phyloP scores from a whole-genome alignment of 2,888 invertebrate genomes.

The Nasonia oneida region DNA sequence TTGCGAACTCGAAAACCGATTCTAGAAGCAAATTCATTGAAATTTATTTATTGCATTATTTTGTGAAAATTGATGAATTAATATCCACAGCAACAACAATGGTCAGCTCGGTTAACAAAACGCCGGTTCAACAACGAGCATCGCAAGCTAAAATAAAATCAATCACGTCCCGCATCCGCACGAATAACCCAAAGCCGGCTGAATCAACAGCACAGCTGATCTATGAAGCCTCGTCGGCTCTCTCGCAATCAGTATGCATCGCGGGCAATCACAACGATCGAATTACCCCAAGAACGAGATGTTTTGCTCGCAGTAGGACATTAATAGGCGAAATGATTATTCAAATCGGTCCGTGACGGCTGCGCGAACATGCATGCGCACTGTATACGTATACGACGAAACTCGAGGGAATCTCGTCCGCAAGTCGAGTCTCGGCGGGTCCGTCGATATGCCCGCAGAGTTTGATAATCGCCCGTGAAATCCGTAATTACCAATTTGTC shows the following conservation, averaged over 20 bases:
- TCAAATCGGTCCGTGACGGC: slow-evolving; percentile 22
- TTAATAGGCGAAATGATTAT: slow-evolving; percentile 43
- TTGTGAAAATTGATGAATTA: too few relatives aligned
- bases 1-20: neutral
- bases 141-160: neutral
- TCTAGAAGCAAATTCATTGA: neutral
- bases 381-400: neutral
- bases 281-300: neutral
- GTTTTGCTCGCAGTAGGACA: slow-evolving; percentile 10
- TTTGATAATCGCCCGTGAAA: slow-evolving; percentile 55
- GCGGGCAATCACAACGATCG: neutral
- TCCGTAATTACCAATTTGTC: slow-evolving; percentile 56
- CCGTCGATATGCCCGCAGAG: neutral
- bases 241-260: neutral
- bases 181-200: neutral
- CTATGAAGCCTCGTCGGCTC: neutral
- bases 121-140: neutral
- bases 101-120: neutral
- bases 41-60: neutral
- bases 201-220: neutral
- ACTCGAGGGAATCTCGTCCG: slow-evolving; percentile 2
- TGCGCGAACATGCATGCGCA: neutral
- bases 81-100: too few relatives aligned
- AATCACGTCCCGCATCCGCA: neutral
- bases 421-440: slow-evolving; percentile 11